A percentile compares a stretch with the other conserved stretches of the same genome.
Evolutionary conservation across 2,797 vertebrate genomes (phyloP).

Genomic region (Artibeus jamaicensis): DNA sequence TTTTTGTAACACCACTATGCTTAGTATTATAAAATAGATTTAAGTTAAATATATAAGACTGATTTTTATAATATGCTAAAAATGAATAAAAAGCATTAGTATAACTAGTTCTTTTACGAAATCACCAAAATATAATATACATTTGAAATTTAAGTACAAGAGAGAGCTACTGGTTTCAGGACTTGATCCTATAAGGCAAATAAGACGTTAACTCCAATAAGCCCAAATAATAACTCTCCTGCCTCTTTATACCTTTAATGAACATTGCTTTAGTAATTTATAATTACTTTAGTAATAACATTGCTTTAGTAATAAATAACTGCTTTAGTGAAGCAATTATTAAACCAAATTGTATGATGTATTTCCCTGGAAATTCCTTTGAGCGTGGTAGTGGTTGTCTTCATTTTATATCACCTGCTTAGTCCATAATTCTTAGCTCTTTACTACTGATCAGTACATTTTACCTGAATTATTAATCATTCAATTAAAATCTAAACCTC

Average conservation of each 20-base stretch:
- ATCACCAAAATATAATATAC: background rate
- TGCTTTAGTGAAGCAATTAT: background rate
- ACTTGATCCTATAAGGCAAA: background rate
- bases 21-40: background rate
- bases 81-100: background rate
- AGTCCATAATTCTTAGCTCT: background rate
- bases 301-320: too few relatives aligned
- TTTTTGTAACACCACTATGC: background rate
- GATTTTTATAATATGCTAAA: background rate
- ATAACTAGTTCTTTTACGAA: background rate
- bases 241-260: background rate
- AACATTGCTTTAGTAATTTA: background rate
- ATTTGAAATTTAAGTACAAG: slow-evolving; percentile 6
- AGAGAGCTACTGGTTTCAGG: background rate
- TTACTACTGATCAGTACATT: background rate
- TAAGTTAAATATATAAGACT: background rate
- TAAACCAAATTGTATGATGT: background rate
- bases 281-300: too few relatives aligned
- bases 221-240: background rate
- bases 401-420: background rate
- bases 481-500: background rate
- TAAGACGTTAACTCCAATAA: background rate
- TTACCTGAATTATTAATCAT: background rate
- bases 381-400: background rate
- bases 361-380: background rate